Conservation (phyloP, 30 jellyfish, hydroid and myxozoan genomes). For the Pelagia noctiluca region DNA sequence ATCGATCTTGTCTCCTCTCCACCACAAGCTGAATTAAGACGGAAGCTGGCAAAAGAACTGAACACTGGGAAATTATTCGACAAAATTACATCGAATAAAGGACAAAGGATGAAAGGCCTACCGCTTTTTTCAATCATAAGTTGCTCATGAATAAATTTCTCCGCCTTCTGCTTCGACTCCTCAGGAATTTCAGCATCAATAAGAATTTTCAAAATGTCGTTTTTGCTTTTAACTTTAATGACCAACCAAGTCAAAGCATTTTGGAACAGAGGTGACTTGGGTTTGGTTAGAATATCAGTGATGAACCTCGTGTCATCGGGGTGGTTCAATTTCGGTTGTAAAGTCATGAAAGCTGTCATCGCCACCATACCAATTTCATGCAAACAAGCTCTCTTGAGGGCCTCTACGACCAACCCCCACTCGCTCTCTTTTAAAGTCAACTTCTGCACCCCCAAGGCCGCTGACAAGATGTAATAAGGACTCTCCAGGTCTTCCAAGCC, state of each 20-base stretch:
- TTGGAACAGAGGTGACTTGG: slow-evolving; percentile 76
- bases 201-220: slow-evolving; percentile 45
- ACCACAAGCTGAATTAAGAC: no score
- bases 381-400: slow-evolving; percentile 70
- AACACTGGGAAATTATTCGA: no score
- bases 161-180: slow-evolving; percentile 46
- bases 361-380: slow-evolving; percentile 85
- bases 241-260: slow-evolving; percentile 80
- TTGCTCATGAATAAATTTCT: slow-evolving; percentile 55
- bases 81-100: no score
- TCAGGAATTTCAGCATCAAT: slow-evolving; percentile 38
- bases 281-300: slow-evolving; percentile 58
- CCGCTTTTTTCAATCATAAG: slow-evolving; percentile 45
- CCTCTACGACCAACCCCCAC: slow-evolving; percentile 6
- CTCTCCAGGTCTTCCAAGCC: slow-evolving; percentile 74
- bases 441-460: slow-evolving; percentile 84
- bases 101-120: no score
- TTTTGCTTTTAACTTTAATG: slow-evolving; percentile 39
- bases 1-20: no score
- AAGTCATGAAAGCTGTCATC: slow-evolving; percentile 81
- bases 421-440: slow-evolving; percentile 37
- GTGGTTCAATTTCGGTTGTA: slow-evolving; percentile 60
- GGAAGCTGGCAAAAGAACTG: no score
- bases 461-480: slow-evolving; percentile 85
- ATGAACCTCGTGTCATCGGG: slow-evolving; percentile 70